Conservation (phyloP, 2,888 invertebrate genomes). For the Watsonalla cultraria region DNA sequence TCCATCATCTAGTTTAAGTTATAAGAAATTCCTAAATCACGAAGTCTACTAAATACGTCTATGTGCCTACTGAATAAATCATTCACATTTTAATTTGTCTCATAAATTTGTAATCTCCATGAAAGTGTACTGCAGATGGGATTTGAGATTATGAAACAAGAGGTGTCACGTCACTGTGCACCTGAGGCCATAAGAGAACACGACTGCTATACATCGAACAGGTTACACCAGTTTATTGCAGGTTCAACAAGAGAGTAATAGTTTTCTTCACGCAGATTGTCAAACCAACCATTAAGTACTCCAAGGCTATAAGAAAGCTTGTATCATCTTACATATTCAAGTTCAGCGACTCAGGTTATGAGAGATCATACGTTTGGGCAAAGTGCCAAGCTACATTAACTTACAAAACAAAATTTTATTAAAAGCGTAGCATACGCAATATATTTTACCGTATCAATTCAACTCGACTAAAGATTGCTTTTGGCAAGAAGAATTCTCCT, state of each 20-base stretch:
- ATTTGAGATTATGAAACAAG: not conserved
- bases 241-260: constrained; percentile 15
- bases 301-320: not conserved
- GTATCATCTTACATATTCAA: not conserved
- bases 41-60: too few species aligned
- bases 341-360: not conserved
- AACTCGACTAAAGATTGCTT: constrained; percentile 19
- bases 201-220: constrained; percentile 7
- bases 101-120: too few species aligned
- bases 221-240: constrained; percentile 16
- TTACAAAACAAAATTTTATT: too few species aligned
- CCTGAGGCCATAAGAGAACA: not conserved
- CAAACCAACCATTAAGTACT: not conserved
- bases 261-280: constrained; percentile 4
- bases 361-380: not conserved
- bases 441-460: too few species aligned
- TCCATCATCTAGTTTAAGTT: too few species aligned
- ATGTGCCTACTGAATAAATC: too few species aligned
- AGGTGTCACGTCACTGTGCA: not conserved
- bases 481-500: constrained; percentile 22
- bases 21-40: too few species aligned
- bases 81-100: too few species aligned
- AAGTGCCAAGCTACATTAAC: too few species aligned
- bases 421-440: too few species aligned
- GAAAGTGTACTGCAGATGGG: not conserved